phyloP scores from a whole-genome alignment of 1,140 invertebrate genomes.

The Coelopa frigida region DNA sequence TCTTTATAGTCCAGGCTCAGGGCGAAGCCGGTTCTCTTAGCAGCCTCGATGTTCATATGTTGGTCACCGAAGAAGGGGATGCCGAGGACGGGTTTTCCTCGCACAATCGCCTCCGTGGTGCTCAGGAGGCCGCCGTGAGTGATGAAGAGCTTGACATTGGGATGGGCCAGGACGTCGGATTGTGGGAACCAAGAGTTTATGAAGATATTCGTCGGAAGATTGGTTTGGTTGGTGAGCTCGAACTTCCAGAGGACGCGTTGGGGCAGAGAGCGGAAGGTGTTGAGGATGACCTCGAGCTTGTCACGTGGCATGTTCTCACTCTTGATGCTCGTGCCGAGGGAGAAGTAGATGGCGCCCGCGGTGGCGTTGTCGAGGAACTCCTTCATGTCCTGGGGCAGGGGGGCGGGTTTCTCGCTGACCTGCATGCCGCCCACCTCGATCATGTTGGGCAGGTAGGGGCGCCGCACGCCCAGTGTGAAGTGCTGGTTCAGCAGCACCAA shows the following conservation, averaged over 20 bases:
- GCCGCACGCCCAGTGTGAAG: conserved; percentile 47
- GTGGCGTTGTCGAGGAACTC: conserved; percentile 51
- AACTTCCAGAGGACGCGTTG: conserved; percentile 55
- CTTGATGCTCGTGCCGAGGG: conserved; percentile 57
- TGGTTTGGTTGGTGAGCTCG: conserved; percentile 48
- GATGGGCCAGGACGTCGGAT: conserved; percentile 61
- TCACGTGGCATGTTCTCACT: conserved; percentile 48
- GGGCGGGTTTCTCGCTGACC: conserved; percentile 45
- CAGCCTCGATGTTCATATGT: conserved; percentile 48
- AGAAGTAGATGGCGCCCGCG: conserved; percentile 61
- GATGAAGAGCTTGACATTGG: conserved; percentile 61
- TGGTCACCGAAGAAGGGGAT: conserved; percentile 64
- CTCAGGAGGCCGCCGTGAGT: conserved; percentile 66
- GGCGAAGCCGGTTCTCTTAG: conserved; percentile 47
- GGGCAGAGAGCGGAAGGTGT: conserved; percentile 47
- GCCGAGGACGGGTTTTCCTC: conserved; percentile 62
- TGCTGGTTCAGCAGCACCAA: conserved; percentile 53
- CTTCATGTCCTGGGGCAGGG: conserved; percentile 40
- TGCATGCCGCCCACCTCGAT: conserved; percentile 47
- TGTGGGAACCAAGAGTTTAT: conserved; percentile 63
- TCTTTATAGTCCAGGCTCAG: conserved; percentile 22
- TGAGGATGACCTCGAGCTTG: conserved; percentile 46
- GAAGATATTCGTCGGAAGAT: conserved; percentile 55
- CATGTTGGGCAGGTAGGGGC: conserved; percentile 50
- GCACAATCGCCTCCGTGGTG: conserved; percentile 62